Conservation (phyloP, 1,140 invertebrate species). For the Gryllus bimaculatus region DNA sequence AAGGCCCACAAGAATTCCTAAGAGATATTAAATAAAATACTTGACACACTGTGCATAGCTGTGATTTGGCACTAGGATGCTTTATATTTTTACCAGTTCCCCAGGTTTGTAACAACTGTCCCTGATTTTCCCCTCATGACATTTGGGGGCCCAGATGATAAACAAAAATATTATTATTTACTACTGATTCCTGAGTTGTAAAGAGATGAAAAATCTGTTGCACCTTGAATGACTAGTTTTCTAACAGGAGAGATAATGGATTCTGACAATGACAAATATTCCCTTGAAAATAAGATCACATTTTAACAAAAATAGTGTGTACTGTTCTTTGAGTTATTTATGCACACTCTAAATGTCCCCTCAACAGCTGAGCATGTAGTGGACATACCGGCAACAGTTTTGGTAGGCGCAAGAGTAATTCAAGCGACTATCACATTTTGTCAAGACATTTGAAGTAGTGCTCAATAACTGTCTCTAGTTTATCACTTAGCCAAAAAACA, state of each 20-base stretch:
- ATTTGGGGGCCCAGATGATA: constrained; percentile 10
- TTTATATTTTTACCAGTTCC: background rate
- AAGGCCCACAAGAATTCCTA: background rate
- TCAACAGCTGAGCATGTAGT: background rate
- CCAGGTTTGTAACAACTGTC: constrained; percentile 12
- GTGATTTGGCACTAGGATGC: constrained; percentile 20
- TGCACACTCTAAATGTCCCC: constrained; percentile 11
- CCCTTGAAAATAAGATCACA: constrained; percentile 14
- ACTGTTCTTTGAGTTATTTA: constrained; percentile 14
- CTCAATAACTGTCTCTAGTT: constrained; percentile 9
- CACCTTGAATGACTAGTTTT: constrained; percentile 19
- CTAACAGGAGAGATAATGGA: constrained; percentile 17
- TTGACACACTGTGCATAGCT: constrained; percentile 15
- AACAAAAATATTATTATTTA: constrained; percentile 16
- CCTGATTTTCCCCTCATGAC: constrained; percentile 11
- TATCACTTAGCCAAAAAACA: constrained; percentile 9
- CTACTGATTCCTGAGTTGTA: constrained; percentile 20
- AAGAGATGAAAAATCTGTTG: constrained; percentile 18
- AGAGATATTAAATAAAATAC: constrained; percentile 13
- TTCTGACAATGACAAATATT: constrained; percentile 15
- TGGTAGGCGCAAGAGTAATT: background rate
- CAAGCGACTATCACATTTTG: background rate
- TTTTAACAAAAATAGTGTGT: constrained; percentile 16
- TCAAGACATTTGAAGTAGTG: constrained; percentile 9
- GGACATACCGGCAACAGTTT: background rate